Percentiles rank a stretch among this genome's conserved stretches.
These are phyloP conservation scores for Venustoraphidia nigricollis DNA, from an alignment of 2,888 invertebrate genomes.

Conservation along the genomic window DNA sequence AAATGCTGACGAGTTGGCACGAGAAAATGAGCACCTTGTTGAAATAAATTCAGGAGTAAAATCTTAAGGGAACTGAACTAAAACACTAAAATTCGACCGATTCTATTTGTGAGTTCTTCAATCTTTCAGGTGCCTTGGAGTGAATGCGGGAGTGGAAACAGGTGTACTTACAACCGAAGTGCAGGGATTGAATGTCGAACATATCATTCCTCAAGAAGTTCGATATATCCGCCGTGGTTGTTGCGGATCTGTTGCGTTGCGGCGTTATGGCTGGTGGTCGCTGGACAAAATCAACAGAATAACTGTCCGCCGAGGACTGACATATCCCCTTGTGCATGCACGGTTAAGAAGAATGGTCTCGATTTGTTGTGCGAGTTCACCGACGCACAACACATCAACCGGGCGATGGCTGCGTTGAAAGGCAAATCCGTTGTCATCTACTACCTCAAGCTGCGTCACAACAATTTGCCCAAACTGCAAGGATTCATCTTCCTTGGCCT, in stretches of 20 bases:
- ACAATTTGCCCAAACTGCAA: constrained; percentile 68
- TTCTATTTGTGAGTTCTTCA: no score
- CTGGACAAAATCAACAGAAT: constrained; percentile 31
- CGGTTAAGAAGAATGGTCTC: constrained; percentile 74
- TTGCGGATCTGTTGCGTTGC: constrained; percentile 17
- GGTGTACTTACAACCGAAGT: no score
- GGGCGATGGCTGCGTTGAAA: constrained; percentile 70
- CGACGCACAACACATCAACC: constrained; percentile 59
- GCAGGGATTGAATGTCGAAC: no score
- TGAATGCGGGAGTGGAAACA: no score
- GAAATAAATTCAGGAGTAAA: no score
- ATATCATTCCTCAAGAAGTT: no score
- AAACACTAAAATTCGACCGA: no score
- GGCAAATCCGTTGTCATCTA: constrained; percentile 69
- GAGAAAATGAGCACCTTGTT: no score
- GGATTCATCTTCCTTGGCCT: constrained; percentile 76
- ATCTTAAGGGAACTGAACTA: no score
- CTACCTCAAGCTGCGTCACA: constrained; percentile 76
- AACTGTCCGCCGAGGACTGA: constrained; percentile 61
- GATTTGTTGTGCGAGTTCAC: constrained; percentile 82
- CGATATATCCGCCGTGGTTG: no score
- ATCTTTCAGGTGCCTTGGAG: no score
- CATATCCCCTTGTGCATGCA: constrained; percentile 68
- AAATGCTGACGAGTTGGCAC: no score
- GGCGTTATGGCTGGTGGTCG: constrained; percentile 14